Base-by-base conservation (phyloP, 1,140 invertebrate genomes). In the Drosophila nigromelanica region DNA sequence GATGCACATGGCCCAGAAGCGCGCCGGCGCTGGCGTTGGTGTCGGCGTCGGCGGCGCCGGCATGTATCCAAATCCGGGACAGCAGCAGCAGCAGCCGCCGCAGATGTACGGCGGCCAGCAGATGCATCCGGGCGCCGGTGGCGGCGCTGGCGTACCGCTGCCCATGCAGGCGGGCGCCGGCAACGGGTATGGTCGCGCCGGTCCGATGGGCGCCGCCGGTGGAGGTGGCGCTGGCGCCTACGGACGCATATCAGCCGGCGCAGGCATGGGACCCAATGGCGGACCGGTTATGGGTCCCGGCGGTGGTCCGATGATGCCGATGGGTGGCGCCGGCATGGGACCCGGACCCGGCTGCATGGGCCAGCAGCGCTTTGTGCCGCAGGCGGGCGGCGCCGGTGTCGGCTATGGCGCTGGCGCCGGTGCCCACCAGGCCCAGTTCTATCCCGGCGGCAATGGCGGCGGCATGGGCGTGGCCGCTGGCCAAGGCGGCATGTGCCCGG, bases 1-100 rank as follows among this genome's bases (percentile, higher is more conserved):
- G 24, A 96, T 97, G 95, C 95, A 97, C 82, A 96, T 96, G 94
- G 94, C 94, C 33, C 96, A 97, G 81, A 96, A 97, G 87, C 62
- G 91, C 10, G 82, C 76, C 18, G 82, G 75, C 47, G 80, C 73
- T 12, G 81, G 66, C 30, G 75, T 47, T 21, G 80, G 76, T 12
- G 79, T 35, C 24, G 73, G 68, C 7, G 30, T 33, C 15, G 80
- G 76, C n/a, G 79, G 39, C 24, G 73, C 62, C 7, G 89, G 73
- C 37, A 90, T 91, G 76, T 90, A 91, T 50, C 86, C 90, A 7
- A 87, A 81, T 71, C 82, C 83, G 24, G 76, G 70, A 47, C 89
- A 74, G 64, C 80, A 83, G 42, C 89, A 86, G 59, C 86, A 82
- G 45, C 78, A 90, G 24, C 89, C 73, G 43, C 90, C 80, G 71